These are phyloP conservation scores for Engraulis encrasicolus DNA, from an alignment of 2,113 vertebrate genomes.

Conservation along the genomic window DNA sequence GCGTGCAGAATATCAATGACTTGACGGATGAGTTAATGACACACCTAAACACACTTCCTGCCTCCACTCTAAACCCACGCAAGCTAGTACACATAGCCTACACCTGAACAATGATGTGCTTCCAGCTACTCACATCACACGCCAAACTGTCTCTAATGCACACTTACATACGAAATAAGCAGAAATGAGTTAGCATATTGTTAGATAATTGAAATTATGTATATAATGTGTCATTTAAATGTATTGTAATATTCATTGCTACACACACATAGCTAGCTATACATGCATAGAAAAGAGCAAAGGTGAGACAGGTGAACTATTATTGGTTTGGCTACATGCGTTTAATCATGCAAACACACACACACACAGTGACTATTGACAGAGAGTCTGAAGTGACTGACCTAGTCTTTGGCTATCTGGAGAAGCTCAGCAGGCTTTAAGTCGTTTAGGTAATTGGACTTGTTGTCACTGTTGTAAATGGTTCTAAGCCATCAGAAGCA, in stretches of 20 bases:
- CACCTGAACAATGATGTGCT: not conserved
- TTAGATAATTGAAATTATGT: too few relatives aligned
- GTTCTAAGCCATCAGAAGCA: not conserved
- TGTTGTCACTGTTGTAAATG: not conserved
- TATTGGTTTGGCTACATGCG: not conserved
- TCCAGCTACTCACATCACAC: not conserved
- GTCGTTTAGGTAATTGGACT: not conserved
- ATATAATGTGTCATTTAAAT: too few relatives aligned
- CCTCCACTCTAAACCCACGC: not conserved
- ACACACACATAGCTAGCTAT: not conserved
- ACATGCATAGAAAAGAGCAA: not conserved
- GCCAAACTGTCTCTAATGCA: not conserved
- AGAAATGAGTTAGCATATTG: conserved; percentile 78
- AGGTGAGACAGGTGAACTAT: not conserved
- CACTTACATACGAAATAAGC: conserved; percentile 77
- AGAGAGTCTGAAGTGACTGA: not conserved
- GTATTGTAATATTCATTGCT: too few relatives aligned
- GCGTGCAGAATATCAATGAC: too few relatives aligned
- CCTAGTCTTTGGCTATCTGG: not conserved
- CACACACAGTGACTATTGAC: not conserved
- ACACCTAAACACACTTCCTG: too few relatives aligned
- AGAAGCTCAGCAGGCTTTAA: not conserved
- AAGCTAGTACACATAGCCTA: not conserved
- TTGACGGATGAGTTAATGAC: too few relatives aligned
- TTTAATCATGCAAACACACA: not conserved